Evolutionary conservation across 2,888 invertebrate genomes (phyloP).

Genomic region (Sinopyrophorus schimmeli): DNA sequence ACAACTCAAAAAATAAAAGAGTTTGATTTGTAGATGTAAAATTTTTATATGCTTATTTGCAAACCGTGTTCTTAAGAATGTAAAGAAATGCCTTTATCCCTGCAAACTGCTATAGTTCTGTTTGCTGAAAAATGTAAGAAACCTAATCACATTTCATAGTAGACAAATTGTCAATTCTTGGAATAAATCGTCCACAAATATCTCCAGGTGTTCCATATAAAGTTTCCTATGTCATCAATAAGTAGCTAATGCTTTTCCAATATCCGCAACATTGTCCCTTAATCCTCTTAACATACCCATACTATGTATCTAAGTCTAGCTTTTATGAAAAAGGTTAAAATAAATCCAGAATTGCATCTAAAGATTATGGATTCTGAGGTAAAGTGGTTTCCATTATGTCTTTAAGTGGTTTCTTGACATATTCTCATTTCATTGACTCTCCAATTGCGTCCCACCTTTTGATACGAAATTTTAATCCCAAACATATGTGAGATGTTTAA

Average conservation of each 20-base stretch:
- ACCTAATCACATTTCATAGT: constrained; percentile 29
- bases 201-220: constrained; percentile 31
- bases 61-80: too few relatives aligned
- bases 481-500: background rate
- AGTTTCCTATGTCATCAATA: constrained; percentile 34
- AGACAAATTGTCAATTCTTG: constrained; percentile 10
- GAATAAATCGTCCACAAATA: constrained; percentile 18
- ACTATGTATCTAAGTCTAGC: constrained; percentile 14
- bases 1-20: too few relatives aligned
- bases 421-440: constrained; percentile 32
- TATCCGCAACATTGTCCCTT: constrained; percentile 37
- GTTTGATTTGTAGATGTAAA: too few relatives aligned
- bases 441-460: constrained; percentile 18
- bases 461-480: constrained; percentile 3
- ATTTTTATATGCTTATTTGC: too few relatives aligned
- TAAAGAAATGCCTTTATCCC: too few relatives aligned
- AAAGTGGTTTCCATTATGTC: constrained; percentile 36
- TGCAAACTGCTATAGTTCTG: too few relatives aligned
- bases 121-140: background rate
- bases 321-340: constrained; percentile 19
- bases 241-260: constrained; percentile 34
- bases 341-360: constrained; percentile 37
- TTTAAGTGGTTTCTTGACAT: constrained; percentile 41
- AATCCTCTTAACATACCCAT: constrained; percentile 36
- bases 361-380: constrained; percentile 32